Base-by-base conservation (phyloP, 2,888 invertebrate genomes). In the Conomelus anceps region DNA sequence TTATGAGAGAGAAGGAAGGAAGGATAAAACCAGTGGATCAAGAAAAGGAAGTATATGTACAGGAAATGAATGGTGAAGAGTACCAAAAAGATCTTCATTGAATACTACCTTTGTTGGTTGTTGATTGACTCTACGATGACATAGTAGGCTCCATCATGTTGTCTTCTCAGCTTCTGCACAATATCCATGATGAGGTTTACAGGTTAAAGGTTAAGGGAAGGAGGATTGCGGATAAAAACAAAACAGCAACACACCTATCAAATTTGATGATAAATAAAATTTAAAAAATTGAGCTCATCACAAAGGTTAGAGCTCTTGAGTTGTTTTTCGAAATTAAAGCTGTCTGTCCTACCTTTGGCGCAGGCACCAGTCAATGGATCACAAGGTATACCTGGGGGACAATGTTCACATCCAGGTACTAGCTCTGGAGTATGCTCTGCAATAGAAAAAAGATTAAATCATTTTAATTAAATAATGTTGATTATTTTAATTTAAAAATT, bases 351-450 rank as follows among this genome's bases (percentile, higher is more conserved):
- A 97, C 97, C 97, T 95, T 96, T 96, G 93, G 96, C 95, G 93
- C 97, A 98, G 91, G 96, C 97, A 24, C 97, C 97, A 4, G 97
- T 97, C 89, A 95, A 95, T 23, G 96, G 96, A 93, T 97, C 96
- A 92, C 97, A 98, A 34, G 95, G 94, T 87, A 96, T 95, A 91
- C 97, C 97, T 41, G 96, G 95, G 89, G 97, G 96, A 92, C 97
- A 97, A 92, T 97, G 96, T 91, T 95, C 95, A 92, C 97, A 97
- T 91, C 95, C 96, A 86, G 94, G 88, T 17, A 84, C 84, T 11
- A 84, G 29, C 22, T 22, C 26, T 85, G 88, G 88, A 20, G 23
- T 26, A 86, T 86, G 29, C 22, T 86, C 86, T 87, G 89, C 20
- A 89, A 89, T 22, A n/a, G n/a, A 7, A 90, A 0, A 41, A 1